Evolutionary conservation across 2,888 invertebrate genomes (phyloP).

Genomic region (Diploptera punctata): DNA sequence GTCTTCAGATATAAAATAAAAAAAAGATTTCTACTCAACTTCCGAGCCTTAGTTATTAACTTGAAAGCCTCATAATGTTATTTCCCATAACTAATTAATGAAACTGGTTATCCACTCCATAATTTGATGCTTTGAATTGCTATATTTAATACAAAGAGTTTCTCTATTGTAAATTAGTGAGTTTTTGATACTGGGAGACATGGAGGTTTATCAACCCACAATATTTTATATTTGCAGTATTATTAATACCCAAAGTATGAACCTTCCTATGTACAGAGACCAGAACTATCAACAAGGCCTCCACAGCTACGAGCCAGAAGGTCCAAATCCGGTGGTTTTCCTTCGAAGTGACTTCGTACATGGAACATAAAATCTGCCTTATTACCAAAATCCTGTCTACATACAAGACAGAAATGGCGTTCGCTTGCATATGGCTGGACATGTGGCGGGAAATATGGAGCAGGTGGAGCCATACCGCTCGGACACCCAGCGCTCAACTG

Average conservation of each 20-base stretch:
- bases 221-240: not conserved
- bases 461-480: conserved; percentile 17
- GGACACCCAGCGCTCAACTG: conserved; percentile 24
- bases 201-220: too few relatives aligned
- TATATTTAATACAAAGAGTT: too few relatives aligned
- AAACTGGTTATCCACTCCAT: too few relatives aligned
- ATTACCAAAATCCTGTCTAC: conserved; percentile 68
- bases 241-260: not conserved
- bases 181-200: too few relatives aligned
- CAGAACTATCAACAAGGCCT: conserved; percentile 61
- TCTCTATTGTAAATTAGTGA: too few relatives aligned
- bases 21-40: too few relatives aligned
- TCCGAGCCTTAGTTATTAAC: too few relatives aligned
- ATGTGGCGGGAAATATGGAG: conserved; percentile 52
- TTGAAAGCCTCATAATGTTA: too few relatives aligned
- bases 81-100: too few relatives aligned
- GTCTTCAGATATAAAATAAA: too few relatives aligned
- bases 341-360: conserved; percentile 68
- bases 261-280: conserved; percentile 61
- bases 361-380: conserved; percentile 75
- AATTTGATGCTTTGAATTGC: too few relatives aligned
- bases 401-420: conserved; percentile 66
- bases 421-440: conserved; percentile 54
- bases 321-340: conserved; percentile 43
- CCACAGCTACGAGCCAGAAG: conserved; percentile 34